Evolutionary conservation across 2,888 invertebrate genomes (phyloP).

Genomic region (Ferdinandea cuprea): DNA sequence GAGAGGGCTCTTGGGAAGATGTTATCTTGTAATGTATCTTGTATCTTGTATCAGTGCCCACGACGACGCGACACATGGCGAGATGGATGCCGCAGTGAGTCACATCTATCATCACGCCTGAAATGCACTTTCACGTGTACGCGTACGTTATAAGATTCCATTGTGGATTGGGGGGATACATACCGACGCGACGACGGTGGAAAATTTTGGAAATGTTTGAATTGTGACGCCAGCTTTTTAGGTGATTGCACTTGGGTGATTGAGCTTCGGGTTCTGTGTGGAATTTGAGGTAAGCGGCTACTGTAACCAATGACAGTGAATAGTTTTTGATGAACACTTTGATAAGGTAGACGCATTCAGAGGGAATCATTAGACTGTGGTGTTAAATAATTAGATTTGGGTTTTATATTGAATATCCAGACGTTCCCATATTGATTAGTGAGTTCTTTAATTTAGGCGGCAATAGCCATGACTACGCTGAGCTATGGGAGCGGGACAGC

Average conservation of each 20-base stretch:
- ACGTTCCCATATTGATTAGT: too few species aligned
- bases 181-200: constrained; percentile 3
- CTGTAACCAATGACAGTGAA: too few species aligned
- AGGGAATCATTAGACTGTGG: too few species aligned
- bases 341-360: too few species aligned
- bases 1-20: constrained; percentile 46
- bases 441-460: too few species aligned
- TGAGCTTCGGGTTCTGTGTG: background rate
- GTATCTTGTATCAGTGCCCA: constrained; percentile 48
- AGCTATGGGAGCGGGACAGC: too few species aligned
- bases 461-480: too few species aligned
- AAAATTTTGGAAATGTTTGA: constrained; percentile 2
- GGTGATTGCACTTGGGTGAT: background rate
- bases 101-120: constrained; percentile 59
- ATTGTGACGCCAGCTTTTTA: constrained; percentile 2
- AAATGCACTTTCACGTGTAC: constrained; percentile 43
- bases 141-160: background rate
- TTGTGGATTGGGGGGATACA: background rate
- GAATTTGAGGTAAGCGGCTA: background rate
- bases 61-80: constrained; percentile 10
- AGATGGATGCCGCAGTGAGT: constrained; percentile 37
- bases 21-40: constrained; percentile 61
- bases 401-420: too few species aligned
- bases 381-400: too few species aligned
- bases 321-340: too few species aligned